Evolutionary conservation across 2,113 vertebrate genomes (phyloP).

Genomic region (Myotis lucifugus): DNA sequence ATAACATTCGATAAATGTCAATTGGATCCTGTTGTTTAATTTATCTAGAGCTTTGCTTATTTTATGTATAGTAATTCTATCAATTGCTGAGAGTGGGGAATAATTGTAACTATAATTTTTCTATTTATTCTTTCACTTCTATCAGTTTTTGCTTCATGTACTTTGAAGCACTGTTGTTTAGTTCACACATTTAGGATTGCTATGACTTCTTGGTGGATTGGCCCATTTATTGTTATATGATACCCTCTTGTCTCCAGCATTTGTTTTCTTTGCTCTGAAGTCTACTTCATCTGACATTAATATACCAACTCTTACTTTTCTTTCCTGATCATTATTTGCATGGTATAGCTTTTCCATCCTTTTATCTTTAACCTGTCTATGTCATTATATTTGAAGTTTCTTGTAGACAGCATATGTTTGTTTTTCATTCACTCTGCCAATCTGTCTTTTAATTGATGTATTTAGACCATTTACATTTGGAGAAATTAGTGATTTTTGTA

Average conservation of each 20-base stretch:
- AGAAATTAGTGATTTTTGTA: background rate
- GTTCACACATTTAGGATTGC: background rate
- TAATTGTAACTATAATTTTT: background rate
- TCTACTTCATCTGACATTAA: background rate
- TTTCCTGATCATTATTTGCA: background rate
- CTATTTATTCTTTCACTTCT: background rate
- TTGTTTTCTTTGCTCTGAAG: background rate
- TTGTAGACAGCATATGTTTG: background rate
- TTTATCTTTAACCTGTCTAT: background rate
- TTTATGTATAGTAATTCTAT: constrained; percentile 2
- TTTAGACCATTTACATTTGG: constrained; percentile 24
- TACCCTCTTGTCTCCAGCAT: background rate
- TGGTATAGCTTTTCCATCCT: background rate
- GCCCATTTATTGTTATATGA: background rate
- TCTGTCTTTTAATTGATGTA: background rate
- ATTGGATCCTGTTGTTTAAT: background rate
- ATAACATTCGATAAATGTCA: background rate
- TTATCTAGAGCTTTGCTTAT: background rate
- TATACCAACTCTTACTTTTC: background rate
- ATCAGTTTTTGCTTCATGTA: background rate
- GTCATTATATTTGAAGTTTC: background rate
- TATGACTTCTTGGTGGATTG: background rate
- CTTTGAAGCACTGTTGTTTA: background rate
- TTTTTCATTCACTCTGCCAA: background rate
- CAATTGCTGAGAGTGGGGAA: background rate